phyloP scores from a whole-genome alignment of 1,140 invertebrate genomes.

The Drosophila leontia region DNA sequence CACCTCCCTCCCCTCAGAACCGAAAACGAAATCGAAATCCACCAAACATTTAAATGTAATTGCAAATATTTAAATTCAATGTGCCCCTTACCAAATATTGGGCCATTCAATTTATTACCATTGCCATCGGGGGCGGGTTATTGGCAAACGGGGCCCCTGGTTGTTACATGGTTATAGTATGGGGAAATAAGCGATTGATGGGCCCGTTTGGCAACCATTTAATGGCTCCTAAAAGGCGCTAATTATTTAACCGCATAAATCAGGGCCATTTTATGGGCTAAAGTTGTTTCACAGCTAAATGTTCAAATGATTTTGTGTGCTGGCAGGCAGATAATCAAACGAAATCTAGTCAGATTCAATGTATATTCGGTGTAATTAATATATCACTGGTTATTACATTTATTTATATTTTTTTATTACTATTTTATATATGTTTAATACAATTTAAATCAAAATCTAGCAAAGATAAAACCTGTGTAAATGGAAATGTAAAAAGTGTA shows the following conservation, averaged over 20 bases:
- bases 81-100: slow-evolving; percentile 44
- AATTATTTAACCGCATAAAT: slow-evolving; percentile 59
- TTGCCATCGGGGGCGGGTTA: slow-evolving; percentile 11
- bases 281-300: slow-evolving; percentile 2
- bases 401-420: background rate
- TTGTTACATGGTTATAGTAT: background rate
- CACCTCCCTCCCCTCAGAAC: slow-evolving; percentile 8
- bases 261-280: slow-evolving; percentile 23
- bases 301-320: slow-evolving; percentile 3
- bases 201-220: slow-evolving; percentile 30
- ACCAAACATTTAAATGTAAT: slow-evolving; percentile 76
- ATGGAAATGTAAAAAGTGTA: too few relatives aligned
- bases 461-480: too few relatives aligned
- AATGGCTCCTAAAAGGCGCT: slow-evolving; percentile 50
- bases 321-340: slow-evolving; percentile 17
- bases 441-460: background rate
- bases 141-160: background rate
- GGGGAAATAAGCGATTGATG: slow-evolving; percentile 29
- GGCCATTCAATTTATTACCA: slow-evolving; percentile 50
- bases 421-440: background rate
- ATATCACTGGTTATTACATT: too few relatives aligned
- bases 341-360: background rate
- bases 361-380: too few relatives aligned
- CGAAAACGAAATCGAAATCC: slow-evolving; percentile 37
- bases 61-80: slow-evolving; percentile 80